Conservation (phyloP, 1,140 invertebrate species). For the Pogonomyrmex californicus region DNA sequence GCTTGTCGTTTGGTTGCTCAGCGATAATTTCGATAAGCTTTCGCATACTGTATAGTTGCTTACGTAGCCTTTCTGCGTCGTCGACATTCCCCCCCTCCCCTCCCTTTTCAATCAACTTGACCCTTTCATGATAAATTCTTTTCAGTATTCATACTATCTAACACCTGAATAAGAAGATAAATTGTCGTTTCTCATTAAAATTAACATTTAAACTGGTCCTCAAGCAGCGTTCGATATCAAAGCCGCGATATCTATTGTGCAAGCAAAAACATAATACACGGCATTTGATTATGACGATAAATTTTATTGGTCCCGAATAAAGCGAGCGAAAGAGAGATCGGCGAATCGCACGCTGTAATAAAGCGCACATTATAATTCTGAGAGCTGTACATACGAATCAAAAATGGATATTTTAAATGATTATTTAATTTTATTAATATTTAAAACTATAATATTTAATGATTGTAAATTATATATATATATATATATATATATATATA, state of each 20-base stretch:
- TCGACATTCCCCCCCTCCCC: not conserved
- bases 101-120: not conserved
- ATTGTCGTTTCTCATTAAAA: not conserved
- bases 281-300: slow-evolving; percentile 1
- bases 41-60: slow-evolving; percentile 30
- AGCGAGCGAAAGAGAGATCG: not conserved
- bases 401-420: too few relatives aligned
- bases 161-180: not conserved
- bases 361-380: not conserved
- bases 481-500: too few relatives aligned
- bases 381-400: too few relatives aligned
- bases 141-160: not conserved
- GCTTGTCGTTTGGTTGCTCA: slow-evolving; percentile 48
- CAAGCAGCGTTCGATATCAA: not conserved
- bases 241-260: not conserved
- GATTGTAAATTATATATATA: too few relatives aligned
- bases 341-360: not conserved
- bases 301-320: slow-evolving; percentile 20
- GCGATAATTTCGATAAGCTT: slow-evolving; percentile 68
- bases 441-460: too few relatives aligned
- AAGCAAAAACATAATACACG: not conserved
- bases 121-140: slow-evolving; percentile 5
- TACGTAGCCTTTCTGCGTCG: slow-evolving; percentile 24
- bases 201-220: not conserved
- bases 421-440: too few relatives aligned